Evolutionary conservation across 2,797 vertebrate species (phyloP), one percentile per base, ranked within the genome.

Genomic region (Etheostoma nigrum): DNA sequence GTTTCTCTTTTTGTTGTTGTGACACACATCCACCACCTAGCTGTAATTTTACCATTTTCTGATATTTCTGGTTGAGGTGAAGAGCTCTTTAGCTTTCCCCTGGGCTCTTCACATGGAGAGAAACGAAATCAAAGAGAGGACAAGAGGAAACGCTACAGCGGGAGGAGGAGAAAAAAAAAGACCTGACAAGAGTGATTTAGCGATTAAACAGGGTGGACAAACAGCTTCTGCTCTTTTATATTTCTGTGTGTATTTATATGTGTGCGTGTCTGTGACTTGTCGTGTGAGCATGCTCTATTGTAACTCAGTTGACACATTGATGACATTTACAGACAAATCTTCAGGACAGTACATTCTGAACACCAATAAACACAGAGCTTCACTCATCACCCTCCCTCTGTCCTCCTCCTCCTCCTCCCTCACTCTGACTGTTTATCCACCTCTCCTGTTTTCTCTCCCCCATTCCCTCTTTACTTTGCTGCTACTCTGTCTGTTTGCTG

Each of bases 321-420:
- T 93, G 88, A 91, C 91, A 92, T 91, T 93, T 90, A 88, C 87
- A 85, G 77, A 83, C 78, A 88, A 88, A 88, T 86, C 82, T 82
- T 80, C 76, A 76, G 90, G 73, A 92, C 89, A 90, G 89, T 81
- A 92, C 91, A 90, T 92, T 89, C 90, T 90, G 89, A 91, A 74
- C 90, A 76, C 83, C 67, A 82, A 89, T 89, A 86, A 92, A 88
- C 86, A 89, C 73, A 40, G 64, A 55, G 57, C 77, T 81, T 82
- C 67, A 59, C 79, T 86, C 79, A 74, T 55, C 81, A 77, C 72
- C 77, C 74, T 77, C 62, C 62, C 40, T 87, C 74, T 81, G 11
- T 45, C 33, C 33, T 86, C 89, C 78, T 82, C 80, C 70, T 86
- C 83, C 60, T 62, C 55, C 77, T 81, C 52, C 67, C 67, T 57